Evolutionary conservation across 2,113 vertebrate species (phyloP).

Genomic region (Propithecus coquereli): DNA sequence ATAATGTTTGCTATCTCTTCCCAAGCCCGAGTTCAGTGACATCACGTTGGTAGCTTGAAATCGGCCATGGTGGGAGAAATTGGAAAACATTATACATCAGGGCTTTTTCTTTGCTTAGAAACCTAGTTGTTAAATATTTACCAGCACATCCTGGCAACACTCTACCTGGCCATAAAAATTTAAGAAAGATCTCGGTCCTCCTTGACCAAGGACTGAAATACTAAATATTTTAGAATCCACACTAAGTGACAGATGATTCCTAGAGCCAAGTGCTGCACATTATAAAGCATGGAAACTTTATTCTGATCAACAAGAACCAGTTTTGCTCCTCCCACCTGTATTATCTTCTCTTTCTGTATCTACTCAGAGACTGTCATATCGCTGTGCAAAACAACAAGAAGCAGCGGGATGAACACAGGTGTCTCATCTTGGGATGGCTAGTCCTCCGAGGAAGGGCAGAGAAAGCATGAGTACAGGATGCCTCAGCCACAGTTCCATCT

Average conservation of each 20-base stretch:
- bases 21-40: not conserved
- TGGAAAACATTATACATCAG: not conserved
- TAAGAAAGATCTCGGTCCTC: not conserved
- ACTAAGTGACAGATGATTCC: not conserved
- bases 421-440: not conserved
- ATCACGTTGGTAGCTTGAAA: not conserved
- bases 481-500: not conserved
- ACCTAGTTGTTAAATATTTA: not conserved
- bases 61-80: not conserved
- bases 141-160: not conserved
- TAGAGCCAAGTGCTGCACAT: not conserved
- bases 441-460: not conserved
- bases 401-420: not conserved
- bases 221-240: not conserved
- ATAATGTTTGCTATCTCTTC: not conserved
- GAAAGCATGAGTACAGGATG: too few species aligned
- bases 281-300: not conserved
- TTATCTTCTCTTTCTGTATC: not conserved
- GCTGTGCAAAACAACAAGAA: not conserved
- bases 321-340: not conserved
- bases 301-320: not conserved
- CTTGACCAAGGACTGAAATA: not conserved
- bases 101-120: not conserved
- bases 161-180: not conserved
- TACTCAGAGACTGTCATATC: not conserved